Conservation (phyloP, 2,797 vertebrate species). For the Onychomys leucogaster region DNA sequence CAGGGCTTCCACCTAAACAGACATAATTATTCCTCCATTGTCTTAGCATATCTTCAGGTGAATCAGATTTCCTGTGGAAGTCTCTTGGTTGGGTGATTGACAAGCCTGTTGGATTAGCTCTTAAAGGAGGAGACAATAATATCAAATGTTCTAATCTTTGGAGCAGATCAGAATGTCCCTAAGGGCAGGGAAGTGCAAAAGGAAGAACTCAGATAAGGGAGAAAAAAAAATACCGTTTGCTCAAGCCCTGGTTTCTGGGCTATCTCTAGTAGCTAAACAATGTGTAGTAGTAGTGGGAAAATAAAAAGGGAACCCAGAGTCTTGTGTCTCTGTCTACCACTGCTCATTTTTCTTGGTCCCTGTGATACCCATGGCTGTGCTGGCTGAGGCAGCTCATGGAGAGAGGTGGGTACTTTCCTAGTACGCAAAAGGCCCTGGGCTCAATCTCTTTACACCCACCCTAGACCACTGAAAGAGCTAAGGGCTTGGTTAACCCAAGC, state of each 20-base stretch:
- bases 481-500: background rate
- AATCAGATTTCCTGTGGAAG: background rate
- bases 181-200: background rate
- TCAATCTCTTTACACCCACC: background rate
- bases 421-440: background rate
- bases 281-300: background rate
- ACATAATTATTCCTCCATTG: background rate
- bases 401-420: background rate
- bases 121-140: background rate
- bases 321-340: background rate
- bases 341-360: background rate
- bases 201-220: background rate
- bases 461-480: background rate
- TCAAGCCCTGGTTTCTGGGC: background rate
- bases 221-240: background rate
- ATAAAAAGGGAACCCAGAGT: background rate
- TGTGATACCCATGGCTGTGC: background rate
- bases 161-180: background rate
- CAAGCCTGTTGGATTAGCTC: background rate
- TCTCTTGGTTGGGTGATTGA: background rate
- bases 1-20: no score
- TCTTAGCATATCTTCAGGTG: background rate
- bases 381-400: background rate
- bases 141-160: background rate
- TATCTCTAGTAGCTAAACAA: background rate